Evolutionary conservation across 2,797 vertebrate genomes (phyloP), one percentile per base, ranked within the genome.

Genomic region (Fratercula arctica): DNA sequence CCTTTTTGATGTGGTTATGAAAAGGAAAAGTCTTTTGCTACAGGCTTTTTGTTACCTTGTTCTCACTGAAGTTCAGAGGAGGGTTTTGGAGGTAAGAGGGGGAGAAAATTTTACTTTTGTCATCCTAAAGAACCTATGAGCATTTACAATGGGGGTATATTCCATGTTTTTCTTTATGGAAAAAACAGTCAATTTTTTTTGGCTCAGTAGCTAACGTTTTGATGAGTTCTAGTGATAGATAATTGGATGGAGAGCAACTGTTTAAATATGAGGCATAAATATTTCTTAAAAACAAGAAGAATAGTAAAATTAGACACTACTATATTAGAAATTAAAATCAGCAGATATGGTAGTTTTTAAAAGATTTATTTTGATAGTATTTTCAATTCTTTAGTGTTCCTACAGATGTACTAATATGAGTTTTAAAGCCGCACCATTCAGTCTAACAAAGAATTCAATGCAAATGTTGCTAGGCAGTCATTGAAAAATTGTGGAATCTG

Each of bases 131-230:
- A 86, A 75, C 2, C 2, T 9, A 14, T 25, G 9, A 88, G 3
- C 11, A 45, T 61, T 90, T 91, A 61, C 25, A 73, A 35, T 10
- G 4, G 3, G 0, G 0, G 3, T n/a, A 33, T 56, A 72, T 23
- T 53, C 16, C 21, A 20, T 6, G 4, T 21, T 48, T 93, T 66
- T 39, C 13, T 43, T 57, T 35, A 51, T 19, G 13, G 10, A 87
- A 56, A 80, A 79, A 60, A 3, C 17, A 54, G 21, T 57, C 12
- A 37, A 29, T 13, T 2, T 0, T 7, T 67, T 89, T 91, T 80
- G 10, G 6, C 31, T 72, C 15, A 31, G 12, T 57, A 87, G 8
- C 8, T 41, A 68, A 46, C 8, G n/a, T 16, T 80, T 63, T 72
- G 19, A 33, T 85, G 35, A 76, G 10, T 60, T 80, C 16, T 56